Percentiles rank a stretch among this genome's conserved stretches.
These are phyloP conservation scores for Nephrotoma guestfalica DNA, from an alignment of 2,888 invertebrate species.

Conservation along the genomic window DNA sequence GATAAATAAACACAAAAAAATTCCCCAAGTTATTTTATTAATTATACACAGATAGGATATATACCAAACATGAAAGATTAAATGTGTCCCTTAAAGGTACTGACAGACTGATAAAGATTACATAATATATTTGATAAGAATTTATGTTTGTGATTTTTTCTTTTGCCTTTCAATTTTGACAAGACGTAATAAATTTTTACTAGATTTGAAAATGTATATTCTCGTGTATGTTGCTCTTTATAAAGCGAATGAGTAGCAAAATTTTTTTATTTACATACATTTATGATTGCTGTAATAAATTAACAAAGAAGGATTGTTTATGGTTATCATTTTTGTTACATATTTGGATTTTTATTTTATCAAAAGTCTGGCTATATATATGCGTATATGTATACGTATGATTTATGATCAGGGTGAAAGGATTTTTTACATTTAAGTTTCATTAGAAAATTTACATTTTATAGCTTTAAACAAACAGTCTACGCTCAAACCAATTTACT, in stretches of 20 bases:
- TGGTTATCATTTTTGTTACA: not conserved
- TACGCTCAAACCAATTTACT: too few species aligned
- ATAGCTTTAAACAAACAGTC: not conserved
- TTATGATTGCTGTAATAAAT: not conserved
- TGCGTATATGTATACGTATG: not conserved
- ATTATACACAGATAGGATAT: not conserved
- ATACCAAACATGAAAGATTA: not conserved
- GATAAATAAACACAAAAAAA: not conserved
- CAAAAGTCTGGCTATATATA: not conserved
- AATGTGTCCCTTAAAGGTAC: not conserved
- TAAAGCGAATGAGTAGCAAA: not conserved
- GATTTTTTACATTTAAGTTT: not conserved
- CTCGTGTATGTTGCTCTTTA: not conserved
- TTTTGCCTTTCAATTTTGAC: not conserved
- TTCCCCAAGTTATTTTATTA: not conserved
- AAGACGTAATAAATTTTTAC: not conserved
- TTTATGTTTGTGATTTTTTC: not conserved
- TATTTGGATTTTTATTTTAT: not conserved
- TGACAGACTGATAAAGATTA: not conserved
- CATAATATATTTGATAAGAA: not conserved
- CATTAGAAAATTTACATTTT: not conserved
- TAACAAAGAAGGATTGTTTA: not conserved
- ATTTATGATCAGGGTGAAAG: not conserved
- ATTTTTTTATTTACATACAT: not conserved
- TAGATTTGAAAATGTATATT: not conserved